phyloP scores from a whole-genome alignment of 2,113 vertebrate species.

The Engraulis encrasicolus region DNA sequence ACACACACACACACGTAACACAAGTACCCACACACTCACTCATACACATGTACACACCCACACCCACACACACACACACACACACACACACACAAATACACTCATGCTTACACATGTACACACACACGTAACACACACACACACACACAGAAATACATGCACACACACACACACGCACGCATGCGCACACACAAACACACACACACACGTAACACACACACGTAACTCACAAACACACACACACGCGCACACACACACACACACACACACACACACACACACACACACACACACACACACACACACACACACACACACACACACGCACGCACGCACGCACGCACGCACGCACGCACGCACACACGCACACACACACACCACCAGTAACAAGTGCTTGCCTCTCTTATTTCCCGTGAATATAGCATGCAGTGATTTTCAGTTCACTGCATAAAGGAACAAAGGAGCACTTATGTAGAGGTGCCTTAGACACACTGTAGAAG shows the following conservation, averaged over 20 bases:
- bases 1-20: background rate
- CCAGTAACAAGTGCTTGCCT: background rate
- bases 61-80: background rate
- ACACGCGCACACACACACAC: too few species aligned
- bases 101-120: too few species aligned
- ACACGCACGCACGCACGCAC: background rate
- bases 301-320: background rate
- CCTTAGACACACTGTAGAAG: background rate
- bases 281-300: background rate
- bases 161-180: background rate
- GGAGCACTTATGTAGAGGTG: background rate
- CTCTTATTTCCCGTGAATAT: background rate
- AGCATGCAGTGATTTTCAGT: background rate
- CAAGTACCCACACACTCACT: background rate
- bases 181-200: background rate
- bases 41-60: too few species aligned
- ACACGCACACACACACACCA: constrained; percentile 1
- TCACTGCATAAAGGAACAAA: background rate
- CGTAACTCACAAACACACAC: too few species aligned
- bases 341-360: background rate
- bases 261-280: background rate
- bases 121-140: background rate
- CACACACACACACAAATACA: too few species aligned
- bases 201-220: too few species aligned
- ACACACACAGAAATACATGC: background rate